Evolutionary conservation across 1,140 invertebrate species (phyloP).

Genomic region (Odontomachus brunneus): DNA sequence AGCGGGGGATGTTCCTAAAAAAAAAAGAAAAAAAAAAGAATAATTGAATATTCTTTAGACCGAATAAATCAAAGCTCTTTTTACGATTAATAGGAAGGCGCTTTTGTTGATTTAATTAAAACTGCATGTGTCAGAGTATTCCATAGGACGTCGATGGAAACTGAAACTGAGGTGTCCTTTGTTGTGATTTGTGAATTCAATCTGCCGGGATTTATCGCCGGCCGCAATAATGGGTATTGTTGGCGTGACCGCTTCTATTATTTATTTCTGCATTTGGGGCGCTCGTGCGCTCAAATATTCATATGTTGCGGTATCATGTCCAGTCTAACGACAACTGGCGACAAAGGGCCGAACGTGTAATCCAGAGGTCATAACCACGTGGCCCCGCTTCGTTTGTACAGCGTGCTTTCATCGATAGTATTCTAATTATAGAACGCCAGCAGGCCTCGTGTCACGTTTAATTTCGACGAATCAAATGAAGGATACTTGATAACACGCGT

Average conservation of each 20-base stretch:
- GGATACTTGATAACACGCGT: background rate
- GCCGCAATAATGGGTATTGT: slow-evolving; percentile 20
- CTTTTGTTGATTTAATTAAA: background rate
- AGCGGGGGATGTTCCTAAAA: too few relatives aligned
- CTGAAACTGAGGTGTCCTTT: background rate
- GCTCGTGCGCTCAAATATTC: slow-evolving; percentile 18
- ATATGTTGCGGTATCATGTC: background rate
- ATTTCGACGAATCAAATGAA: slow-evolving; percentile 3
- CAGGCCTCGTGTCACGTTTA: background rate
- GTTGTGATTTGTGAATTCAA: slow-evolving; percentile 13
- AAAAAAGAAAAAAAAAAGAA: too few relatives aligned
- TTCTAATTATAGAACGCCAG: slow-evolving; percentile 29
- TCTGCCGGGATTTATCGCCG: slow-evolving; percentile 15
- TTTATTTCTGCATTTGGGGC: background rate
- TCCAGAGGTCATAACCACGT: slow-evolving; percentile 21
- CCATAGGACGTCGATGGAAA: background rate
- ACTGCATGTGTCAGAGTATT: background rate
- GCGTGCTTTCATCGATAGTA: slow-evolving; percentile 30
- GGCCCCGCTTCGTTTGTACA: slow-evolving; percentile 10
- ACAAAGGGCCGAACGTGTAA: slow-evolving; percentile 40
- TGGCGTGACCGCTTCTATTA: background rate
- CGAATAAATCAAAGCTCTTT: slow-evolving; percentile 6
- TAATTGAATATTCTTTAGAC: too few relatives aligned
- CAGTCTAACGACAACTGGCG: slow-evolving; percentile 28
- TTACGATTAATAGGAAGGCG: background rate